A percentile compares a stretch with the other conserved stretches of the same genome.
phyloP scores from a whole-genome alignment of 2,797 vertebrate genomes.

The Gymnopithys bicolor region DNA sequence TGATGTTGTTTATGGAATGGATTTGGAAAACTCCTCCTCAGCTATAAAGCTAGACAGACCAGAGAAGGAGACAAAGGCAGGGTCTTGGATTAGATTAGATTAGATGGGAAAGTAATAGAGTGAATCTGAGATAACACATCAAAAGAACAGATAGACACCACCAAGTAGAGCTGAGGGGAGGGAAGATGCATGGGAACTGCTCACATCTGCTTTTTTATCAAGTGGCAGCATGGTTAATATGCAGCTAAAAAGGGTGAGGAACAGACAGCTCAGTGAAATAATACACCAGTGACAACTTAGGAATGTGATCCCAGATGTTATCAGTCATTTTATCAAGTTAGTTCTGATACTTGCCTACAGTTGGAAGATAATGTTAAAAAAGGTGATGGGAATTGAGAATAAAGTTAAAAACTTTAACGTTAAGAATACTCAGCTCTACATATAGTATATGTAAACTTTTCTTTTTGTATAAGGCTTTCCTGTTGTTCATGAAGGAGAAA shows the following conservation, averaged over 20 bases:
- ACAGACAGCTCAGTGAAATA: not conserved
- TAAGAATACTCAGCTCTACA: not conserved
- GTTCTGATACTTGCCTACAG: not conserved
- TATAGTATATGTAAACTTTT: too few relatives aligned
- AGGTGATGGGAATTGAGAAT: not conserved
- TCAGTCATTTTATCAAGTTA: rapidly evolving
- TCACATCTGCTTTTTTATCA: not conserved
- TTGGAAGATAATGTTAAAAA: not conserved
- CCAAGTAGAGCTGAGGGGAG: not conserved
- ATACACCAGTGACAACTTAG: not conserved
- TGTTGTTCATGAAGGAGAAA: not conserved
- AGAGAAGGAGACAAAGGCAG: not conserved
- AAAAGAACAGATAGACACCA: not conserved
- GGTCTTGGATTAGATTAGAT: not conserved
- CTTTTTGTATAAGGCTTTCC: not conserved
- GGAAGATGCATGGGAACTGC: not conserved
- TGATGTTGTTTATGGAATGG: not conserved
- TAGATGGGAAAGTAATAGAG: not conserved
- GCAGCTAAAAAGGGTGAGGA: not conserved
- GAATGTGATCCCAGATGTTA: not conserved
- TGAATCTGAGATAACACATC: not conserved
- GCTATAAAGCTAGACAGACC: not conserved
- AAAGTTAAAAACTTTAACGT: not conserved
- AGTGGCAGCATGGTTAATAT: not conserved
- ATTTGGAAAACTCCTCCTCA: not conserved